Conservation (phyloP, 2,797 vertebrate species). For the Schizothorax lantsangensis region DNA sequence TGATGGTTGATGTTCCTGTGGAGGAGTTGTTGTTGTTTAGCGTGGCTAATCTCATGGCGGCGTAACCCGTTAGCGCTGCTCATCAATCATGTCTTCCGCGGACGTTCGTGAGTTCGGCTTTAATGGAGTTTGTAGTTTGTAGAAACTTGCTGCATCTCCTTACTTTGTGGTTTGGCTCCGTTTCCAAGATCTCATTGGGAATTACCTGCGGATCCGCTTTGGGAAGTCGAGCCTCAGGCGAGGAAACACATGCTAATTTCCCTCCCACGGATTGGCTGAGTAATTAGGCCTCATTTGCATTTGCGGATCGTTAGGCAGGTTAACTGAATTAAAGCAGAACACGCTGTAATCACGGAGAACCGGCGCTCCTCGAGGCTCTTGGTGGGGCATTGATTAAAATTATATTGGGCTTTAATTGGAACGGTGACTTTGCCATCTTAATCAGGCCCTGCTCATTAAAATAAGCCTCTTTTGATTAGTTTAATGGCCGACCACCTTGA, state of each 20-base stretch:
- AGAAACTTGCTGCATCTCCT: constrained; percentile 47
- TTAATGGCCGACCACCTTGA: constrained; percentile 31
- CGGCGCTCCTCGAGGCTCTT: constrained; percentile 44
- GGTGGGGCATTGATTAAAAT: constrained; percentile 58
- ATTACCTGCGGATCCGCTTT: constrained; percentile 37
- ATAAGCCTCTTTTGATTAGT: constrained; percentile 52
- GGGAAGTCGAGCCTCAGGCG: constrained; percentile 38
- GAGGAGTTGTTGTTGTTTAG: constrained; percentile 71
- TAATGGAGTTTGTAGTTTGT: constrained; percentile 75
- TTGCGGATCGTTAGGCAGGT: constrained; percentile 27
- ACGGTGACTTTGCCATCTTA: constrained; percentile 41
- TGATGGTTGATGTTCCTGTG: not conserved
- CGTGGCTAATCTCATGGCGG: not conserved
- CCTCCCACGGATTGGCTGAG: constrained; percentile 54
- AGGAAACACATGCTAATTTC: not conserved
- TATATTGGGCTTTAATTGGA: constrained; percentile 55
- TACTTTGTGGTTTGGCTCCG: constrained; percentile 53
- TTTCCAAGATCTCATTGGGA: constrained; percentile 33
- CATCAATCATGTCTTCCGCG: constrained; percentile 50
- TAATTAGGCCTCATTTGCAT: constrained; percentile 60
- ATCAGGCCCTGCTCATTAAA: constrained; percentile 54
- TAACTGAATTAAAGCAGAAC: constrained; percentile 47
- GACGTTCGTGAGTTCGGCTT: constrained; percentile 36
- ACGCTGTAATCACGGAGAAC: constrained; percentile 51
- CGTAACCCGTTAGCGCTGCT: constrained; percentile 13